Evolutionary conservation across 2,888 invertebrate genomes (phyloP), one percentile per base, ranked within the genome.

Genomic region (Actias luna): DNA sequence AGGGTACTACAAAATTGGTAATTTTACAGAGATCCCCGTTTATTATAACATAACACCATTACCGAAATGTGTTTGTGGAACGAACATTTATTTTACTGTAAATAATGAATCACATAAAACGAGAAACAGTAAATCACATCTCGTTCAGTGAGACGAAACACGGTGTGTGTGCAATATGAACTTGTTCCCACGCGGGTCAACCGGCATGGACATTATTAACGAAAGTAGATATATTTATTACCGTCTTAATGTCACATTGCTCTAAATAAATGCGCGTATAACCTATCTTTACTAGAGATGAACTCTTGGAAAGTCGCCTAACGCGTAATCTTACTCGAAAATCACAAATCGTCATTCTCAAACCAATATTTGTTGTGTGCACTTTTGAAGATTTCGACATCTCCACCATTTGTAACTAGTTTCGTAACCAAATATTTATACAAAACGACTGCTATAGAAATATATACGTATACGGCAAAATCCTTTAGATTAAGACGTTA

Each of bases 181-280:
- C 31, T 39, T 8, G 22, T 62, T 62, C 61, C 61, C 61, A 62
- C 61, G 61, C 61, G 42, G 57, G 61, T 62, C 58, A 58, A 58
- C 39, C 14, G n/a, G n/a, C 29, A 42, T 25, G 22, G 25, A 61
- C 29, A 61, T 29, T 18, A 57, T 29, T 61, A 39, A 61, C 33
- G 55, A 25, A 55, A 55, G 31, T 55, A 31, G n/a, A n/a, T 18
- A 57, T 10, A 10, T 58, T 22, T 58, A 42, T 62, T 58, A 58
- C 16, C 58, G 42, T 58, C 25, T 25, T 31, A 36, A 57, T 33
- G 35, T 35, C 25, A 42, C 31, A 62, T 25, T 42, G 42, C 62
- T 8, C 55, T 18, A 2, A 33, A 52, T n/a, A 55, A 16, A 14
- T 16, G 36, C n/a, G 36, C n/a, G 16, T 27, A 57, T 14, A 18